Evolutionary conservation across 2,797 vertebrate species (phyloP).

Genomic region (Pipistrellus nathusii): DNA sequence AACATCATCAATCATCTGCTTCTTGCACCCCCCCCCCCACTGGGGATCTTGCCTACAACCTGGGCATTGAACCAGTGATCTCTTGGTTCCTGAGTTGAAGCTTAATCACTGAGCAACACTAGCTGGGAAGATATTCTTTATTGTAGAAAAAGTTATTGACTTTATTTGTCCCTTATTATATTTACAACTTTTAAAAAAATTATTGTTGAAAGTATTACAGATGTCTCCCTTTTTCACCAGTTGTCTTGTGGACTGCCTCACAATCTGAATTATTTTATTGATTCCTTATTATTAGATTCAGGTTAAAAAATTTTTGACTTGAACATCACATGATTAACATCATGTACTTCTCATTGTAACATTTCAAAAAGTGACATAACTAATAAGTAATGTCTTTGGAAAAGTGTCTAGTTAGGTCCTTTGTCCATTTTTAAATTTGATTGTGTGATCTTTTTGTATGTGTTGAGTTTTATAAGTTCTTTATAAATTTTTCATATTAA

Average conservation of each 20-base stretch:
- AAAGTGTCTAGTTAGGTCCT: not conserved
- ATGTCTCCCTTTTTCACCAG: too few species aligned
- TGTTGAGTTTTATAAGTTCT: not conserved
- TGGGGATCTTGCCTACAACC: too few species aligned
- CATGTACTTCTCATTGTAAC: too few species aligned
- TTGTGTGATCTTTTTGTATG: not conserved
- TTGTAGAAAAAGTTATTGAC: not conserved
- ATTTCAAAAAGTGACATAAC: too few species aligned
- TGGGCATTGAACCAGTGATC: too few species aligned
- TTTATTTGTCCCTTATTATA: not conserved
- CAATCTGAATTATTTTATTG: not conserved
- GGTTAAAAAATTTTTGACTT: not conserved
- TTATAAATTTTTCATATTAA: not conserved
- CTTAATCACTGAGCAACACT: too few species aligned
- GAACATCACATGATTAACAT: not conserved
- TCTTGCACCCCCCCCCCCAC: too few species aligned
- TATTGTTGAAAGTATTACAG: too few species aligned
- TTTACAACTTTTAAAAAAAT: not conserved
- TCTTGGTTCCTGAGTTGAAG: too few species aligned
- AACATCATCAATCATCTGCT: too few species aligned
- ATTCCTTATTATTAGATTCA: not conserved
- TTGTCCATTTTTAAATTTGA: not conserved
- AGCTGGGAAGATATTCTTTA: not conserved
- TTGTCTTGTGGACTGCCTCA: not conserved
- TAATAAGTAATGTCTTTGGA: not conserved